phyloP scores from a whole-genome alignment of 2,797 vertebrate genomes.

The Microctenopoma stevenorrisi region DNA sequence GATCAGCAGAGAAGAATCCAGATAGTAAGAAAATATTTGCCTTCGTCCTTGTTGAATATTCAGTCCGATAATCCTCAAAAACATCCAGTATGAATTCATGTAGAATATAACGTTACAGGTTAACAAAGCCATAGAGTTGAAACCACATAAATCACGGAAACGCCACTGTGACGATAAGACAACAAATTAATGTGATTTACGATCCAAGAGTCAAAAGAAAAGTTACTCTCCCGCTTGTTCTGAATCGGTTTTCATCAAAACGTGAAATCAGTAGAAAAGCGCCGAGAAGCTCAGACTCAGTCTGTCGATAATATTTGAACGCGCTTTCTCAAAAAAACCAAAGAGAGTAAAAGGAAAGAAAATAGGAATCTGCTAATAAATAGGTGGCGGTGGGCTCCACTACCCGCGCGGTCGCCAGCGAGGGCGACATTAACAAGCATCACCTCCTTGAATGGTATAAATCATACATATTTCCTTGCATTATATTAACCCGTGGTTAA shows the following conservation, averaged over 20 bases:
- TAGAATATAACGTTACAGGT: conserved; percentile 75
- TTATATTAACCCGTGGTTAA: conserved; percentile 89
- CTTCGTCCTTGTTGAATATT: conserved; percentile 35
- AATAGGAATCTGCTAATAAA: conserved; percentile 64
- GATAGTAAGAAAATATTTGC: conserved; percentile 45
- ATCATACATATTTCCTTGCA: conserved; percentile 88
- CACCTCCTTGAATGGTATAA: conserved; percentile 87
- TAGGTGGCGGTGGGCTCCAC: conserved; percentile 63
- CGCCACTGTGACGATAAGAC: conserved; percentile 86
- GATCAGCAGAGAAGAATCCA: conserved; percentile 5
- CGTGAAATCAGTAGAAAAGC: conserved; percentile 74
- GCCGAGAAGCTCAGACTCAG: conserved; percentile 56
- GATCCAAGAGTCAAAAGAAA: conserved; percentile 86
- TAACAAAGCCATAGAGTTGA: conserved; percentile 85
- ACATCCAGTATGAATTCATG: conserved; percentile 59
- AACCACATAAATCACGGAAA: conserved; percentile 88
- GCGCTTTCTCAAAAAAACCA: conserved; percentile 52
- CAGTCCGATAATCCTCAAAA: conserved; percentile 43
- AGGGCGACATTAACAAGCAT: conserved; percentile 86
- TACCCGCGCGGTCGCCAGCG: conserved; percentile 63
- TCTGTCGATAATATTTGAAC: conserved; percentile 82
- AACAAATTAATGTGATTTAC: conserved; percentile 92
- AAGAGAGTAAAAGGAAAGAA: conserved; percentile 23
- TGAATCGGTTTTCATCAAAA: conserved; percentile 76
- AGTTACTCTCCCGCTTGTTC: conserved; percentile 83